Evolutionary conservation across 2,888 invertebrate genomes (phyloP).

Genomic region (Eupeodes latifasciatus): DNA sequence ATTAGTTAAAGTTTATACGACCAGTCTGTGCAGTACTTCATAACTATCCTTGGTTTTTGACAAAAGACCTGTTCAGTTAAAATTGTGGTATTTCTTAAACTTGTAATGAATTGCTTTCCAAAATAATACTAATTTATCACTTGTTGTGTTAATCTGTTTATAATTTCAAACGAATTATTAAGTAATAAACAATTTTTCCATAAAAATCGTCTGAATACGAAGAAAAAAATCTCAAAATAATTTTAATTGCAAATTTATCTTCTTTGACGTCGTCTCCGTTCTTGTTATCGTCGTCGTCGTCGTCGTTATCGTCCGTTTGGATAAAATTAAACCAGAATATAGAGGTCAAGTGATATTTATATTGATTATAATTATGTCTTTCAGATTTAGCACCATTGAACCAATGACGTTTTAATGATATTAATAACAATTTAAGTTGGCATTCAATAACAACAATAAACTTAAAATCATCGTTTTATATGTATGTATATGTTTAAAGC

Average conservation of each 20-base stretch:
- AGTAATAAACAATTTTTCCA: background rate
- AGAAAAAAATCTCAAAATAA: background rate
- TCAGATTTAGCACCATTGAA: slow-evolving; percentile 18
- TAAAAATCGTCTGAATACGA: background rate
- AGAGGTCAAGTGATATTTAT: slow-evolving; percentile 8
- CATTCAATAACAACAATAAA: slow-evolving; percentile 30
- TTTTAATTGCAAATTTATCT: slow-evolving; percentile 23
- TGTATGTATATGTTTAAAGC: background rate
- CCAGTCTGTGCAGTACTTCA: no score
- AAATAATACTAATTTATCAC: background rate
- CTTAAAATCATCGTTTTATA: background rate
- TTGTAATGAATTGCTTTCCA: background rate
- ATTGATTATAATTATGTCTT: slow-evolving; percentile 29
- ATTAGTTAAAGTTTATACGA: no score
- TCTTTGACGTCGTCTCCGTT: background rate
- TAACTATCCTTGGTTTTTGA: no score
- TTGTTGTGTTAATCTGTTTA: background rate
- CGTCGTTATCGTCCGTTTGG: background rate
- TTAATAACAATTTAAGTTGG: slow-evolving; percentile 39
- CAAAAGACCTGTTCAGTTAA: no score
- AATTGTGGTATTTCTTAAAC: background rate
- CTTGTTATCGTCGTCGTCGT: no score
- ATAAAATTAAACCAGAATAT: slow-evolving; percentile 12
- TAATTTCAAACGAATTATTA: background rate
- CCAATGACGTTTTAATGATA: slow-evolving; percentile 33